These are phyloP conservation scores for Idaea straminata DNA, from an alignment of 2,888 invertebrate species.

Conservation along the genomic window DNA sequence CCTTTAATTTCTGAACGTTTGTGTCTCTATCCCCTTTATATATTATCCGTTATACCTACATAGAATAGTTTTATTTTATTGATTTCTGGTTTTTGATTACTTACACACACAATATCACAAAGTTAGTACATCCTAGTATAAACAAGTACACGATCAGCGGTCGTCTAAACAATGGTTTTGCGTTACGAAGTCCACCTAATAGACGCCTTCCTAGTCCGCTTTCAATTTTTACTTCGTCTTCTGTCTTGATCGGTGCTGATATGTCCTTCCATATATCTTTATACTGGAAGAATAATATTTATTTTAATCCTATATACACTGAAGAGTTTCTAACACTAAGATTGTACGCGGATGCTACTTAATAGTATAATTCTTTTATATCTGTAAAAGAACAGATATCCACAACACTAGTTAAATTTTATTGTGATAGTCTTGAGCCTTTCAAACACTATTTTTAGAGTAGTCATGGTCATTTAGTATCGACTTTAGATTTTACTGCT, in stretches of 20 bases:
- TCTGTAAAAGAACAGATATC: no score
- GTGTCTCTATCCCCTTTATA: no score
- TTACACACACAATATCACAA: conserved; percentile 44
- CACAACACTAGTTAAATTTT: no score
- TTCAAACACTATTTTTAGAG: no score
- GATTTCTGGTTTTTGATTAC: conserved; percentile 19
- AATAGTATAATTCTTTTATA: no score
- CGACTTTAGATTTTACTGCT: no score
- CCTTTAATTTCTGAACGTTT: no score
- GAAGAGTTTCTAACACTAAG: not conserved
- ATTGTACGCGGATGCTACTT: no score
- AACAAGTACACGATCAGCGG: conserved; percentile 38
- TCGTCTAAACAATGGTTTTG: conserved; percentile 42
- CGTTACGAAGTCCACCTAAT: conserved; percentile 37
- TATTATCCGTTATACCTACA: no score
- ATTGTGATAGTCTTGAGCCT: no score
- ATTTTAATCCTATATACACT: not conserved
- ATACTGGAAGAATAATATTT: conserved; percentile 32
- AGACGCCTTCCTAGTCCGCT: conserved; percentile 27
- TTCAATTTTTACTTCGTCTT: conserved; percentile 11
- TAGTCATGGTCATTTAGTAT: no score
- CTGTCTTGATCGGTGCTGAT: conserved; percentile 23
- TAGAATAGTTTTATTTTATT: no score
- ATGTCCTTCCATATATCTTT: conserved; percentile 43
- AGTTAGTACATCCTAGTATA: conserved; percentile 36